phyloP scores from a whole-genome alignment of 2,113 vertebrate species.

The Sylvilagus bachmani region DNA sequence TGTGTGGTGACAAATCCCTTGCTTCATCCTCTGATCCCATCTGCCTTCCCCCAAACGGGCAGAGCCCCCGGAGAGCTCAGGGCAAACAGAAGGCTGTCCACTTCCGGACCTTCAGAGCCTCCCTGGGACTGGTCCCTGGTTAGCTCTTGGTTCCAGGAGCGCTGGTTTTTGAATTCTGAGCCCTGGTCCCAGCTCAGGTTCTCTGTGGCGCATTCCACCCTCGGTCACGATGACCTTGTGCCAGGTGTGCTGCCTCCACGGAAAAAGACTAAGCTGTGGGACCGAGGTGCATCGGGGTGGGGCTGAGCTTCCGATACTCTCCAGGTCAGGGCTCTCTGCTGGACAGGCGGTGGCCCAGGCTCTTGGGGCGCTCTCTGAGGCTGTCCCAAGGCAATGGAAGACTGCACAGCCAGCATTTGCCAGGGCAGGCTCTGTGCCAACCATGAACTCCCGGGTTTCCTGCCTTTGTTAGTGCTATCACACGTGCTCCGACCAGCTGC shows the following conservation, averaged over 20 bases:
- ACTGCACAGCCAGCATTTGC: rapidly evolving
- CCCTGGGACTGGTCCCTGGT: neutral
- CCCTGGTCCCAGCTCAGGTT: neutral
- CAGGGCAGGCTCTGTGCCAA: neutral
- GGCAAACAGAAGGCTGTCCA: neutral
- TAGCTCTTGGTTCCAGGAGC: neutral
- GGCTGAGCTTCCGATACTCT: neutral
- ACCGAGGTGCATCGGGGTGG: neutral
- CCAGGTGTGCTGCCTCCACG: neutral
- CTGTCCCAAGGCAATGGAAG: rapidly evolving
- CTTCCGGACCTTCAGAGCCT: neutral
- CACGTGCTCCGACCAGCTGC: too few species aligned
- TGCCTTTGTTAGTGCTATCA: neutral
- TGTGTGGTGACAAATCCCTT: neutral
- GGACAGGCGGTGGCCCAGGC: neutral
- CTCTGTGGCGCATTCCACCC: neutral
- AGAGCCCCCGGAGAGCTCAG: too few species aligned
- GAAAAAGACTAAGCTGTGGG: neutral
- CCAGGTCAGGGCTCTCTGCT: too few species aligned
- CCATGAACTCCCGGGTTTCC: neutral
- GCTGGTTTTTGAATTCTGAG: neutral
- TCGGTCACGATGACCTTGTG: slow-evolving; percentile 40
- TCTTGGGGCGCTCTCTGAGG: too few species aligned
- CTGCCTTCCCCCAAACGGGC: neutral
- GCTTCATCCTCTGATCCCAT: neutral